These are phyloP conservation scores for Agapornis canus DNA, from an alignment of 2,797 vertebrate genomes.

Conservation along the genomic window DNA sequence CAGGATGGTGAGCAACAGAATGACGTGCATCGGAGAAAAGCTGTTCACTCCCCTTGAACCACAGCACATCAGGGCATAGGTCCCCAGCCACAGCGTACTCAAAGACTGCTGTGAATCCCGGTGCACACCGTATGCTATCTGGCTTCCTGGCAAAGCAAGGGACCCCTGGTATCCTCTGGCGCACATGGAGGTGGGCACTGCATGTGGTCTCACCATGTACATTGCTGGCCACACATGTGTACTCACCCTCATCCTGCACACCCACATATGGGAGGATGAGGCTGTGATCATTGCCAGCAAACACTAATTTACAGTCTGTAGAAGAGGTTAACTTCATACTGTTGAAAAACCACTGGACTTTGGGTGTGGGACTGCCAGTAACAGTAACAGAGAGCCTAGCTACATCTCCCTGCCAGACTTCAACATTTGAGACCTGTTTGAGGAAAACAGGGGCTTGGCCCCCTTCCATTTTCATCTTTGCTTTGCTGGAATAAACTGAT, in stretches of 20 bases:
- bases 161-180: background rate
- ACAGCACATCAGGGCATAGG: constrained; percentile 81
- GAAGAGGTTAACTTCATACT: constrained; percentile 78
- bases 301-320: constrained; percentile 80
- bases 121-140: constrained; percentile 75
- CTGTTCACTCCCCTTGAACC: constrained; percentile 84
- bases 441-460: constrained; percentile 83
- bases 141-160: constrained; percentile 79
- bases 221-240: constrained; percentile 86
- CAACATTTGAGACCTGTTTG: constrained; percentile 78
- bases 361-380: constrained; percentile 85
- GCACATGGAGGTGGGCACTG: constrained; percentile 76
- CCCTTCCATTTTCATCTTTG: constrained; percentile 81
- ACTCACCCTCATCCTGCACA: constrained; percentile 87
- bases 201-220: constrained; percentile 82
- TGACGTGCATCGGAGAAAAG: constrained; percentile 76
- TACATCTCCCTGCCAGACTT: constrained; percentile 81
- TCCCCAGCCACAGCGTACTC: constrained; percentile 80
- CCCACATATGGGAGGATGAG: constrained; percentile 84
- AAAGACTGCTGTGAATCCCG: constrained; percentile 81
- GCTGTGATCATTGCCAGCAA: constrained; percentile 84
- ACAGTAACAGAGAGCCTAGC: constrained; percentile 85
- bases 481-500: constrained; percentile 82
- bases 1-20: constrained; percentile 77
- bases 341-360: constrained; percentile 90